Conservation (phyloP, 2,113 vertebrate species). For the Pteropus alecto region DNA sequence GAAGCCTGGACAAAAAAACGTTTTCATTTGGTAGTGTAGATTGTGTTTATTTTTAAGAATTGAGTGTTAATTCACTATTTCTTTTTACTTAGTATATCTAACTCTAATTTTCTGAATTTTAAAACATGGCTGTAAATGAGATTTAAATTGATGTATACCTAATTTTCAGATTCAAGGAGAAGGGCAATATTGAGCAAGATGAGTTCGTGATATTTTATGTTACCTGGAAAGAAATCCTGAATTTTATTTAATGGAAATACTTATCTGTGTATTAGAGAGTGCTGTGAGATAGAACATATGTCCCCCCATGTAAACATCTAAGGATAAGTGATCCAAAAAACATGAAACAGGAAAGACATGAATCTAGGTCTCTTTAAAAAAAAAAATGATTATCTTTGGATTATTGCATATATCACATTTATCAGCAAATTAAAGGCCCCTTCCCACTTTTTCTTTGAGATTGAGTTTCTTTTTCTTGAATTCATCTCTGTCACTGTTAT, state of each 20-base stretch:
- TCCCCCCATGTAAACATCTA: not conserved
- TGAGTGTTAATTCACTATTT: not conserved
- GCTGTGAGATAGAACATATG: not conserved
- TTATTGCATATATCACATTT: not conserved
- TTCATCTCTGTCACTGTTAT: not conserved
- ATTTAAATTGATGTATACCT: not conserved
- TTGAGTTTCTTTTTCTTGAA: not conserved
- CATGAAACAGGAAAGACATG: not conserved
- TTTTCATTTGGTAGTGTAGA: conserved; percentile 17
- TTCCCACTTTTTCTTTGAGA: not conserved
- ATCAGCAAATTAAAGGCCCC: not conserved
- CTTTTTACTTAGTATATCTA: not conserved
- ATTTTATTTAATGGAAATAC: not conserved
- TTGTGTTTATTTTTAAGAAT: conserved; percentile 30
- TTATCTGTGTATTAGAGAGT: not conserved
- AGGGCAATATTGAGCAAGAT: not conserved
- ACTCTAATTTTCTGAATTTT: not conserved
- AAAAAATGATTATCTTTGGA: not conserved
- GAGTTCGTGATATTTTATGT: not conserved
- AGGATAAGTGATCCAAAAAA: not conserved
- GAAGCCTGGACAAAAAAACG: not conserved
- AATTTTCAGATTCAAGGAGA: conserved; percentile 17
- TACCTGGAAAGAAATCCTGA: not conserved
- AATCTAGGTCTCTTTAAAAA: not conserved
- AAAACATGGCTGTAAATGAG: not conserved